Evolutionary conservation across 2,888 invertebrate genomes (phyloP).

Genomic region (Aphrophora alni): DNA sequence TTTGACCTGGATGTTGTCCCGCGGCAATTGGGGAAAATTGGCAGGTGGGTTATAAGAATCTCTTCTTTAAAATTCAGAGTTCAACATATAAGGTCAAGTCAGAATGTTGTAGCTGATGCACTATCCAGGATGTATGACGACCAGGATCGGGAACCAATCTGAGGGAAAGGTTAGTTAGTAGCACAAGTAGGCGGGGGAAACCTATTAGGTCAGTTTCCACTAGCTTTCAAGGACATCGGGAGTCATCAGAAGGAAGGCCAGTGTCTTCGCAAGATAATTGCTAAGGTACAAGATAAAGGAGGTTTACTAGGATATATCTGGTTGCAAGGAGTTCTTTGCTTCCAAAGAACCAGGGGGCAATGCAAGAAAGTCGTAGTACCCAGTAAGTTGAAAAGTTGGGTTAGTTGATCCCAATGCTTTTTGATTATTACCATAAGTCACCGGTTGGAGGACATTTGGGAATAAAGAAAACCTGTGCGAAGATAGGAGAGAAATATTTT

Average conservation of each 20-base stretch:
- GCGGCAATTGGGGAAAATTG: too few relatives aligned
- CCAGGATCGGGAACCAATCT: neutral
- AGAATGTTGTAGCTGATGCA: neutral
- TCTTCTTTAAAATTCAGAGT: too few relatives aligned
- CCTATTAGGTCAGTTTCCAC: neutral
- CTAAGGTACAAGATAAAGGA: neutral
- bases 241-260: neutral
- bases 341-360: neutral
- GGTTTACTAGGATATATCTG: neutral
- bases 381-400: too few relatives aligned
- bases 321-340: neutral
- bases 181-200: neutral
- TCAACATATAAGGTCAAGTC: neutral
- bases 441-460: constrained; percentile 10
- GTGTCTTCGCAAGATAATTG: neutral
- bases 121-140: neutral
- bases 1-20: too few relatives aligned
- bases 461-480: constrained; percentile 1
- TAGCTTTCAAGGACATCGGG: neutral
- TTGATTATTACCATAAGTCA: neutral
- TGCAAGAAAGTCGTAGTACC: neutral
- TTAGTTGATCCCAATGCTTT: constrained; percentile 23
- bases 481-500: constrained; percentile 10
- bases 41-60: too few relatives aligned
- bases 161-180: neutral